Percentiles rank a stretch among this genome's conserved stretches.
These are phyloP conservation scores for Erynnis tages DNA, from an alignment of 2,888 invertebrate species.

Conservation along the genomic window DNA sequence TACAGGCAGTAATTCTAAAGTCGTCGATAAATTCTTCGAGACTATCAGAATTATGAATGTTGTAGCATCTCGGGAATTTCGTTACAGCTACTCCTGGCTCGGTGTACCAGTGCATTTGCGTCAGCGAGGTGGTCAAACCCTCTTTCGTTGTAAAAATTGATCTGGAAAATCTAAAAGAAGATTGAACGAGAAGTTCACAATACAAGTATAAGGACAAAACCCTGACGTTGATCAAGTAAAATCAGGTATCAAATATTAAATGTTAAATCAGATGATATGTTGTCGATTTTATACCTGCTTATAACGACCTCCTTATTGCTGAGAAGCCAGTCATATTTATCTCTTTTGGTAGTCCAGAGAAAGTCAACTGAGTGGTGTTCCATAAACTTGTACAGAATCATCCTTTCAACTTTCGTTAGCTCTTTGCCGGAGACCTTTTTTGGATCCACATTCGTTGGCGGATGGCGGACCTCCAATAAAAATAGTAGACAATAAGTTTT, in stretches of 20 bases:
- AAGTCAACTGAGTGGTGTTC: slow-evolving; percentile 91
- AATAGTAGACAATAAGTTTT: slow-evolving; percentile 6
- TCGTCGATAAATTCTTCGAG: slow-evolving; percentile 92
- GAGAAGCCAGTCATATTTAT: slow-evolving; percentile 88
- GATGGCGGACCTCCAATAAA: slow-evolving; percentile 59
- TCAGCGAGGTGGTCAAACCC: slow-evolving; percentile 88
- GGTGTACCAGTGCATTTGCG: slow-evolving; percentile 92
- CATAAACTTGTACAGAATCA: slow-evolving; percentile 88
- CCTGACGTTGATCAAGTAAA: no score
- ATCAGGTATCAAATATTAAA: no score
- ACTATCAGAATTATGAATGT: slow-evolving; percentile 90
- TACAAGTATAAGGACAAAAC: no score
- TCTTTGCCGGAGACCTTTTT: slow-evolving; percentile 70
- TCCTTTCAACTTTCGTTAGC: slow-evolving; percentile 84
- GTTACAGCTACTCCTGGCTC: slow-evolving; percentile 90
- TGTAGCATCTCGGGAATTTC: slow-evolving; percentile 93
- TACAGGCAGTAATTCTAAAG: slow-evolving; percentile 93
- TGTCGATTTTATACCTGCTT: slow-evolving; percentile 64
- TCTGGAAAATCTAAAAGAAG: slow-evolving; percentile 90
- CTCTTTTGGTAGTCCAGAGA: slow-evolving; percentile 93
- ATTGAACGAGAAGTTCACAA: no score
- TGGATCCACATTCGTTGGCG: slow-evolving; percentile 62
- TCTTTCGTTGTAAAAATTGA: slow-evolving; percentile 97
- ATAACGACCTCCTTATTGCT: slow-evolving; percentile 77
- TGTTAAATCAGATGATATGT: background rate